Conservation (phyloP, 2,113 vertebrate species). For the Daubentonia madagascariensis region DNA sequence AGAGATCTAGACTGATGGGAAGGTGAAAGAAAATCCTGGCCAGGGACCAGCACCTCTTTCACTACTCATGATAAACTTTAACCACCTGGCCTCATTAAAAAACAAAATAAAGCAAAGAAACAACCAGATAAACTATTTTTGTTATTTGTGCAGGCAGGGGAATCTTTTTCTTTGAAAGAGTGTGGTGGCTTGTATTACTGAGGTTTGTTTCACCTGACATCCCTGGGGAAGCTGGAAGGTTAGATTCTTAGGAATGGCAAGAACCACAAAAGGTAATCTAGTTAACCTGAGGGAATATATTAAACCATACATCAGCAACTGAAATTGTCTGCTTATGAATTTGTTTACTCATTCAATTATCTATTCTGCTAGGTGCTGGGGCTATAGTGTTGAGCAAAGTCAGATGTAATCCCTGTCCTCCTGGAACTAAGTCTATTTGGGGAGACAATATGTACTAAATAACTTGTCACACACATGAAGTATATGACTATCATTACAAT, state of each 20-base stretch:
- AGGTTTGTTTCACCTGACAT: background rate
- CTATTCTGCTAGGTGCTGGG: background rate
- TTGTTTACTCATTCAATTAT: background rate
- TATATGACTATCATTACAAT: background rate
- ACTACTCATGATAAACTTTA: background rate
- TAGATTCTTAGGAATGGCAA: background rate
- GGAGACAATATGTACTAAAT: background rate
- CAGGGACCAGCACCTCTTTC: background rate
- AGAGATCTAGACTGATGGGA: background rate
- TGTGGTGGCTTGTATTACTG: background rate
- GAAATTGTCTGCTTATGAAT: background rate
- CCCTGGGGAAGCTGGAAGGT: background rate
- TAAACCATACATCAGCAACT: conserved; percentile 16
- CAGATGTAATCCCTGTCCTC: background rate
- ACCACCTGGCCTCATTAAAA: background rate
- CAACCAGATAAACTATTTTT: background rate
- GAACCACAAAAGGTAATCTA: background rate
- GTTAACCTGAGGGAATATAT: background rate
- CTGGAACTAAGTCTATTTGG: background rate
- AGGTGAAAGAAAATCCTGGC: background rate
- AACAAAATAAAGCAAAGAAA: background rate
- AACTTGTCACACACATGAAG: background rate
- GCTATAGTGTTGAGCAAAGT: background rate
- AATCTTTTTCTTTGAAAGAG: background rate
- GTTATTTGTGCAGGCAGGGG: background rate